Conservation (phyloP, 2,797 vertebrate genomes). For the Hyperoplus lanceolatus region DNA sequence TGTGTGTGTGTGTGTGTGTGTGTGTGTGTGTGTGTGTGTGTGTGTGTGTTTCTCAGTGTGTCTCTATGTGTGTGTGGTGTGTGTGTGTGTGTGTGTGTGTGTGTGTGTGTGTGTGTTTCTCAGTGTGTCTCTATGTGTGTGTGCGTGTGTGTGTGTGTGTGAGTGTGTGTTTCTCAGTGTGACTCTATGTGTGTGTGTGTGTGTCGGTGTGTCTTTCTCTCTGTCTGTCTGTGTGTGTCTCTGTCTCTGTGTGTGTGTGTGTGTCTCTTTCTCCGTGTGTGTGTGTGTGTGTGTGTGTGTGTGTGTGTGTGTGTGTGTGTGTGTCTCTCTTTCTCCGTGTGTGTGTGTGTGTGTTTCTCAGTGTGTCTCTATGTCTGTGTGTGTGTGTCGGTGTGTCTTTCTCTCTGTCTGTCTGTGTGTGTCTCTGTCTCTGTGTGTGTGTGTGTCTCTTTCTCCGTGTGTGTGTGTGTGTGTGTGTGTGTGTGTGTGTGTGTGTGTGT, state of each 20-base stretch:
- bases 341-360: background rate
- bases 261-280: background rate
- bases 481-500: background rate
- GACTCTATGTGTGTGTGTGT: background rate
- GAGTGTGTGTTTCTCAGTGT: background rate
- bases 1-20: background rate
- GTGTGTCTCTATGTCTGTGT: background rate
- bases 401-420: background rate
- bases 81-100: too few species aligned
- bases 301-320: background rate
- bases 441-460: background rate
- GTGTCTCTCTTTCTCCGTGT: too few species aligned
- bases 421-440: background rate
- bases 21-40: background rate
- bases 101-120: background rate
- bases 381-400: background rate
- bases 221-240: background rate
- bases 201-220: too few species aligned
- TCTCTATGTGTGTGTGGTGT: too few species aligned
- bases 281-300: background rate
- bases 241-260: constrained; percentile 1
- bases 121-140: background rate
- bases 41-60: too few species aligned
- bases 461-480: background rate
- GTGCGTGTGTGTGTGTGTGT: background rate